Evolutionary conservation across 2,888 invertebrate species (phyloP).

Genomic region (Argyra leucocephala): DNA sequence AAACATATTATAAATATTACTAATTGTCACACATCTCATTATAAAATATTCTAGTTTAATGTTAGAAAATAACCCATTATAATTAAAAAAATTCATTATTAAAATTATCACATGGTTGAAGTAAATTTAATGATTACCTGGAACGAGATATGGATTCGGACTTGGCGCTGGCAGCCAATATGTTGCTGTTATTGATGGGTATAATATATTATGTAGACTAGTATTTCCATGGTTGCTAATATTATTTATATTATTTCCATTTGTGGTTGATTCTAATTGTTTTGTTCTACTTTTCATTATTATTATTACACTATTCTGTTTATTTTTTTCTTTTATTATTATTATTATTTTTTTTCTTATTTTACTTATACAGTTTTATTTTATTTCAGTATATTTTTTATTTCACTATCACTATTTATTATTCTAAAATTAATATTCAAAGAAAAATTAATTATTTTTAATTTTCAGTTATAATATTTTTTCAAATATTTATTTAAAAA

Average conservation of each 20-base stretch:
- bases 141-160: conserved; percentile 71
- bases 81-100: no score
- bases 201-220: conserved; percentile 37
- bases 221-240: conserved; percentile 30
- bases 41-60: no score
- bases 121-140: no score
- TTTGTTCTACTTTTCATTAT: conserved; percentile 30
- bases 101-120: no score
- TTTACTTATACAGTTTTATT: conserved; percentile 14
- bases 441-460: background rate
- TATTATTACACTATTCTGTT: conserved; percentile 11
- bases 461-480: background rate
- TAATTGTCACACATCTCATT: no score
- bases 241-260: conserved; percentile 26
- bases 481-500: background rate
- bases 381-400: conserved; percentile 10
- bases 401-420: background rate
- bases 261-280: conserved; percentile 27
- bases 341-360: background rate
- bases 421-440: no score
- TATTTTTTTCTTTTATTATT: no score
- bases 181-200: conserved; percentile 73
- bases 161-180: conserved; percentile 76
- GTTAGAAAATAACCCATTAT: no score
- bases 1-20: no score